phyloP scores from a whole-genome alignment of 2,888 invertebrate genomes.

The Azorinus chamasolen region DNA sequence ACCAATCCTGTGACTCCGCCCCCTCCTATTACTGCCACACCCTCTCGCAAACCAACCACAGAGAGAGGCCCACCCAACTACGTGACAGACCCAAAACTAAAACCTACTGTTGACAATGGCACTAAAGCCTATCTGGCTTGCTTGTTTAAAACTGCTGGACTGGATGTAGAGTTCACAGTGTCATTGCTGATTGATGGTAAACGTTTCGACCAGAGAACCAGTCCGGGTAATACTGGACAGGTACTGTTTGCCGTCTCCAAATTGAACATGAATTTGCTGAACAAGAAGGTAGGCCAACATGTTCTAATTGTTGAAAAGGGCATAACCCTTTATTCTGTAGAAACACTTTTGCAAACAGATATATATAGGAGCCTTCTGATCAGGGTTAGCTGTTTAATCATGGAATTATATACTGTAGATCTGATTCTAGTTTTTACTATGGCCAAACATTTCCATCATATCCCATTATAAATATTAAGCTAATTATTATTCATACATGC shows the following conservation, averaged over 20 bases:
- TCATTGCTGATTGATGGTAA: slow-evolving; percentile 54
- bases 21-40: slow-evolving; percentile 44
- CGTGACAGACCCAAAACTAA: slow-evolving; percentile 47
- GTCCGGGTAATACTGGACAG: slow-evolving; percentile 49
- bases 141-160: slow-evolving; percentile 42
- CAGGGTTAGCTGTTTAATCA: too few species aligned
- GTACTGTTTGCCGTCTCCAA: slow-evolving; percentile 60
- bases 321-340: too few species aligned
- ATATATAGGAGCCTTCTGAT: too few species aligned
- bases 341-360: too few species aligned
- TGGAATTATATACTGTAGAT: too few species aligned
- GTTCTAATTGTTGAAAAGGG: too few species aligned
- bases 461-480: too few species aligned
- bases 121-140: slow-evolving; percentile 67
- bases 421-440: too few species aligned
- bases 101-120: slow-evolving; percentile 44
- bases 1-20: slow-evolving; percentile 47
- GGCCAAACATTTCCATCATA: too few species aligned
- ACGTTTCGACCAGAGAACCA: slow-evolving; percentile 34
- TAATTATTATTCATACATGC: too few species aligned
- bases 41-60: slow-evolving; percentile 49
- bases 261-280: slow-evolving; percentile 60
- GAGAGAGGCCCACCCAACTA: slow-evolving; percentile 58
- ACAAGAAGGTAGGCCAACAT: slow-evolving; percentile 59
- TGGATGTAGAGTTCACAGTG: slow-evolving; percentile 53